A percentile compares a stretch with the other conserved stretches of the same genome.
phyloP scores from a whole-genome alignment of 1,140 invertebrate species.

The Drosophila ogumai region DNA sequence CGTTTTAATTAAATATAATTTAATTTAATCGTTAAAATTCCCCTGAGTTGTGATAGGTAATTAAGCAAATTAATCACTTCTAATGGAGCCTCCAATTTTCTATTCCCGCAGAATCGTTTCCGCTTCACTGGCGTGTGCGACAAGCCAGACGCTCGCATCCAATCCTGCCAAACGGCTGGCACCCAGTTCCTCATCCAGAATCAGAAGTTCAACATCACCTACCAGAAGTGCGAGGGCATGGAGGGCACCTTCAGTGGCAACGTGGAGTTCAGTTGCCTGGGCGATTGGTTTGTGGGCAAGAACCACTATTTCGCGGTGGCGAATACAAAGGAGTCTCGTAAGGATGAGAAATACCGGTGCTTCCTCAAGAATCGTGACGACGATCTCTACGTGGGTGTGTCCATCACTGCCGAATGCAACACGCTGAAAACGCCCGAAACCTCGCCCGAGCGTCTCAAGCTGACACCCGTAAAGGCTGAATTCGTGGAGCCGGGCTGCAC shows the following conservation, averaged over 20 bases:
- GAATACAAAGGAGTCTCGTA: constrained; percentile 96
- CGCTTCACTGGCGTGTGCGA: constrained; percentile 96
- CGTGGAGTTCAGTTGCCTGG: constrained; percentile 96
- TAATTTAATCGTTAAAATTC: neutral
- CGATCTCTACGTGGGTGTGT: constrained; percentile 94
- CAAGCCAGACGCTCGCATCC: constrained; percentile 94
- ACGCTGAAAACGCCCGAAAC: constrained; percentile 96
- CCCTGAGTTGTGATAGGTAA: neutral
- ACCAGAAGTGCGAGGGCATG: constrained; percentile 93
- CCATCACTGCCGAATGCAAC: constrained; percentile 96
- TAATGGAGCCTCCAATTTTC: neutral
- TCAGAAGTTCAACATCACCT: constrained; percentile 98
- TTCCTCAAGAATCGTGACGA: constrained; percentile 97
- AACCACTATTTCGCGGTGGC: constrained; percentile 98
- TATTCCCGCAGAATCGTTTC: constrained; percentile 89
- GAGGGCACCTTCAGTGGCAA: constrained; percentile 94
- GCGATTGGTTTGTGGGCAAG: constrained; percentile 97
- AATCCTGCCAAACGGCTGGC: constrained; percentile 97
- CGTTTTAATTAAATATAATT: neutral
- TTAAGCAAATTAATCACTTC: constrained; percentile 15
- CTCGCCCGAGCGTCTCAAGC: constrained; percentile 94
- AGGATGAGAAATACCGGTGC: constrained; percentile 96
- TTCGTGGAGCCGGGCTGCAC: constrained; percentile 95
- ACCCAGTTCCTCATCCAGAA: constrained; percentile 98
- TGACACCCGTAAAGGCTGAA: constrained; percentile 94